phyloP scores from a whole-genome alignment of 2,797 vertebrate genomes.

The Hippopotamyrus pictus region DNA sequence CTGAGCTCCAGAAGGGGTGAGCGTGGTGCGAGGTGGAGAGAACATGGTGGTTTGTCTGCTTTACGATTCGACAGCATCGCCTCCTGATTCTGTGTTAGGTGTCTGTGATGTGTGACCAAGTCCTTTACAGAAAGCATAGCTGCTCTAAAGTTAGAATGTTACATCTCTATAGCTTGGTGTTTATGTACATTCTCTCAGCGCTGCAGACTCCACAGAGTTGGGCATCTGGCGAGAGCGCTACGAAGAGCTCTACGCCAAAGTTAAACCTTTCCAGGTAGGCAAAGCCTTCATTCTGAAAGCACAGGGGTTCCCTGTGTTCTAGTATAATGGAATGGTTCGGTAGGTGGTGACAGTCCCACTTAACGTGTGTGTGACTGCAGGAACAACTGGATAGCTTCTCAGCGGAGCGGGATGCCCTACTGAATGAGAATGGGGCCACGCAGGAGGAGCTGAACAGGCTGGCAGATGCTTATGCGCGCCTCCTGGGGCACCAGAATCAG shows the following conservation, averaged over 20 bases:
- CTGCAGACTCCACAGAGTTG: slow-evolving; percentile 41
- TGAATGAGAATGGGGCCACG: slow-evolving; percentile 78
- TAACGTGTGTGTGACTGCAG: slow-evolving; percentile 48
- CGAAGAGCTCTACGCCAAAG: slow-evolving; percentile 69
- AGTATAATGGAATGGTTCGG: background rate
- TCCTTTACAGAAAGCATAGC: background rate
- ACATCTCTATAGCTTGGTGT: background rate
- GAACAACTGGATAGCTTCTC: slow-evolving; percentile 84
- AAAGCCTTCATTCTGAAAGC: background rate
- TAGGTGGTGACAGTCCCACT: background rate
- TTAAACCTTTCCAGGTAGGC: slow-evolving; percentile 75
- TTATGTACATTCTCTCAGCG: background rate
- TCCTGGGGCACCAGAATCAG: slow-evolving; percentile 94
- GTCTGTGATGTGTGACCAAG: slow-evolving; percentile 48
- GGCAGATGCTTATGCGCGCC: slow-evolving; percentile 78
- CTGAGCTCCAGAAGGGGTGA: slow-evolving; percentile 63
- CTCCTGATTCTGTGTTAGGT: slow-evolving; percentile 31
- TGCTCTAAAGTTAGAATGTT: background rate
- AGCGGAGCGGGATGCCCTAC: slow-evolving; percentile 72
- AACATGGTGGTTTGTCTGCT: background rate
- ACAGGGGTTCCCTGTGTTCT: background rate
- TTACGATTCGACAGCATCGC: background rate
- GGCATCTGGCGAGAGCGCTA: slow-evolving; percentile 66
- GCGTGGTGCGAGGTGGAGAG: background rate
- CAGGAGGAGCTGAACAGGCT: slow-evolving; percentile 85